A percentile compares a stretch with the other conserved stretches of the same genome.
Conservation (phyloP, 2,113 vertebrate genomes). For the Tylochromis polylepis region DNA sequence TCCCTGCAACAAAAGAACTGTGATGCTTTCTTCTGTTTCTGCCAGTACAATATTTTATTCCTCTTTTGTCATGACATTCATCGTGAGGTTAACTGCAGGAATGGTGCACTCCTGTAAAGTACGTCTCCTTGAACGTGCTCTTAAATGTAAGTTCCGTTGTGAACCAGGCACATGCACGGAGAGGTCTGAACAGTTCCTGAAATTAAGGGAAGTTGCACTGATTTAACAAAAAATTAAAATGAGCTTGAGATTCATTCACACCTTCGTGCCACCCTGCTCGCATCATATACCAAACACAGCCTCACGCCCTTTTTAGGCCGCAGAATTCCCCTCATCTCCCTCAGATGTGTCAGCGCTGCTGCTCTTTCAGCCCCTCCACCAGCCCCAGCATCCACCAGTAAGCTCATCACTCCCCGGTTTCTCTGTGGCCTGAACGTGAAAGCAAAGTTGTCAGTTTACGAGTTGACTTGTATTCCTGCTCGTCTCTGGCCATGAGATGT, state of each 20-base stretch:
- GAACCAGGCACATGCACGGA: neutral
- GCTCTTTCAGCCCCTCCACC: neutral
- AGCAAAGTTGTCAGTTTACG: neutral
- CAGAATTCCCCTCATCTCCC: neutral
- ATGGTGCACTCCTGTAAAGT: neutral
- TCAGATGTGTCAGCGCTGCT: rapidly evolving
- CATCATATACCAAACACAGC: too few relatives aligned
- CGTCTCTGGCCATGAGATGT: neutral
- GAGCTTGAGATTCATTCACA: neutral
- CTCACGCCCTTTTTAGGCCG: neutral
- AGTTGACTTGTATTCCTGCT: neutral
- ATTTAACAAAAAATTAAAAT: neutral
- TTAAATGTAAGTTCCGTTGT: rapidly evolving
- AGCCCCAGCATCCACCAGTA: neutral
- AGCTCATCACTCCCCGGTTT: neutral
- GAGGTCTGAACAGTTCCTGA: neutral
- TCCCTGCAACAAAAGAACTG: neutral
- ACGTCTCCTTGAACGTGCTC: neutral
- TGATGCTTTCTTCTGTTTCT: rapidly evolving
- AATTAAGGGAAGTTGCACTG: rapidly evolving
- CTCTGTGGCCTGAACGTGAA: neutral
- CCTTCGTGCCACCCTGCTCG: neutral
- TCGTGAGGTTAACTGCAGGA: neutral
- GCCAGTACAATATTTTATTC: rapidly evolving
- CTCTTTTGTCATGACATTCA: neutral